These are phyloP conservation scores for Halcyon senegalensis DNA, from an alignment of 2,113 vertebrate genomes.

Conservation along the genomic window DNA sequence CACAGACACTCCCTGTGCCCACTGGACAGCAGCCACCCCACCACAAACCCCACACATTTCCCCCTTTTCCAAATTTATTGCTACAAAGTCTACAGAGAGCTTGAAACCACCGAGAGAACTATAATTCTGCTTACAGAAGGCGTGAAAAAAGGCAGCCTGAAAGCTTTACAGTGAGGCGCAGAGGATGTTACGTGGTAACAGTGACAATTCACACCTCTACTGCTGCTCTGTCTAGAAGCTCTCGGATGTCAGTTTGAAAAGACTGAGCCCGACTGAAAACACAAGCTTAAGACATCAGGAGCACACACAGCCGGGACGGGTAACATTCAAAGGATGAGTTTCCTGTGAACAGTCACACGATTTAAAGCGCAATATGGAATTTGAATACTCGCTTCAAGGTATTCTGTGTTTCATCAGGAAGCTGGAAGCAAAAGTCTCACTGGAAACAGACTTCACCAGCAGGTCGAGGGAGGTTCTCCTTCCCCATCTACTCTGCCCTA, in stretches of 20 bases:
- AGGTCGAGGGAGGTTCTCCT: too few species aligned
- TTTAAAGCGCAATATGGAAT: accelerated
- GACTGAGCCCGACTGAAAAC: neutral
- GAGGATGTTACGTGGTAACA: accelerated
- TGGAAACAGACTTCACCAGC: neutral
- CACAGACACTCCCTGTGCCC: neutral
- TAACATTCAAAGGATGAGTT: neutral
- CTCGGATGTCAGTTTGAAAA: neutral
- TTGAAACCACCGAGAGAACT: neutral
- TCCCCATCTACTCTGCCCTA: neutral
- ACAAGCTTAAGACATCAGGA: neutral
- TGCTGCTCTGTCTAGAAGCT: neutral
- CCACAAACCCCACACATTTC: neutral
- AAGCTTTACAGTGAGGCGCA: neutral
- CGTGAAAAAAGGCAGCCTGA: neutral
- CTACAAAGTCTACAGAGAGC: neutral
- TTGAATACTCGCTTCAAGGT: neutral
- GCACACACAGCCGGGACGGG: accelerated
- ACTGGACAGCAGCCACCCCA: neutral
- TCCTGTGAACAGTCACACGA: neutral
- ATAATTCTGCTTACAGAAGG: neutral
- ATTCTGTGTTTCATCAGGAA: accelerated
- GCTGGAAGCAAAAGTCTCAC: neutral
- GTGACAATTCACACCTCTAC: neutral
- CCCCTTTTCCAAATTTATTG: neutral